Conservation (phyloP, 2,797 vertebrate genomes). For the Muscicapa comitata region DNA sequence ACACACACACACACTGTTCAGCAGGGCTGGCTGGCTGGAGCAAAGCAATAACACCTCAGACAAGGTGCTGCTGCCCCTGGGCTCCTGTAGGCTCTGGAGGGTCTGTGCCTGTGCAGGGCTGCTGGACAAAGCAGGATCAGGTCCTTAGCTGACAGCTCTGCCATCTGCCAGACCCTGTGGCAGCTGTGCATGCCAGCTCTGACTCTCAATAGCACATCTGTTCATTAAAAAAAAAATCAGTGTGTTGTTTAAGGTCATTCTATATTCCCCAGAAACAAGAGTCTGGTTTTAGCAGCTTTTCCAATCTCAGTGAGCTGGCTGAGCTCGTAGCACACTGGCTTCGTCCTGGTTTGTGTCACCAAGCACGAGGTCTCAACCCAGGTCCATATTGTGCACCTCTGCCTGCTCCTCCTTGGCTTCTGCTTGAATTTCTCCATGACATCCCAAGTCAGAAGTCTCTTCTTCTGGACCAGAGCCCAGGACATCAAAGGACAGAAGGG, state of each 20-base stretch:
- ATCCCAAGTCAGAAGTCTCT: constrained; percentile 67
- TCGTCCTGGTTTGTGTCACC: background rate
- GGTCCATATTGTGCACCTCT: constrained; percentile 71
- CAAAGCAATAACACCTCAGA: background rate
- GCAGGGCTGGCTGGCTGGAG: background rate
- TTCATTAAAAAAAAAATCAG: background rate
- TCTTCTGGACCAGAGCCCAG: constrained; percentile 74
- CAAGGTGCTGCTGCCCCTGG: background rate
- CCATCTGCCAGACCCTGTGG: constrained; percentile 28
- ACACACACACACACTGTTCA: background rate
- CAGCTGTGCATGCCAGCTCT: constrained; percentile 37
- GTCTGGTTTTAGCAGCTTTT: constrained; percentile 1
- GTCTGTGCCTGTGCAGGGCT: background rate
- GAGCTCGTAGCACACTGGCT: background rate
- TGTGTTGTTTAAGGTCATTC: constrained; percentile 26
- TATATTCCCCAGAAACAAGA: background rate
- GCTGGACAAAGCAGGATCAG: background rate
- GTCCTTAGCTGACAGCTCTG: constrained; percentile 2
- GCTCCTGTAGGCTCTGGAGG: background rate
- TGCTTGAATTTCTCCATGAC: constrained; percentile 77
- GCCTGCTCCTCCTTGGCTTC: constrained; percentile 79
- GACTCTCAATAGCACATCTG: constrained; percentile 43
- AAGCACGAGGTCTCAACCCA: background rate
- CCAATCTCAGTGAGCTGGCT: background rate
- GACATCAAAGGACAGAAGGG: constrained; percentile 70